Percentiles rank a stretch among this genome's conserved stretches.
phyloP scores from a whole-genome alignment of 2,888 invertebrate genomes.

The Pollenia angustigena region DNA sequence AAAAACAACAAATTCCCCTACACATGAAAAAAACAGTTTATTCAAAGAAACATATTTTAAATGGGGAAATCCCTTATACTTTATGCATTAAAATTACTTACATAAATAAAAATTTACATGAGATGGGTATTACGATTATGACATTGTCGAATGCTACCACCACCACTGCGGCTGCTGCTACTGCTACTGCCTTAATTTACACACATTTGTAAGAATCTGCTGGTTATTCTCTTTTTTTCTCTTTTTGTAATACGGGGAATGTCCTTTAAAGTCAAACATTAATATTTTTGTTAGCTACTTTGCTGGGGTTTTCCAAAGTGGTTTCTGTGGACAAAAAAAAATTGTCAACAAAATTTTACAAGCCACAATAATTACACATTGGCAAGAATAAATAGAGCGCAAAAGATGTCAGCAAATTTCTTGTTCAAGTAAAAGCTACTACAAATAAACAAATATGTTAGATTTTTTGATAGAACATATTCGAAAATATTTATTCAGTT shows the following conservation, averaged over 20 bases:
- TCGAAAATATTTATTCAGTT: neutral
- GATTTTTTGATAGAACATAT: neutral
- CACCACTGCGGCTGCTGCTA: neutral
- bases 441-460: constrained; percentile 22
- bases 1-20: neutral
- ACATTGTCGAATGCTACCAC: neutral
- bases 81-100: constrained; percentile 1
- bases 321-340: neutral
- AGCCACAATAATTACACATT: constrained; percentile 3
- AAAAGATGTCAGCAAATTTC: neutral
- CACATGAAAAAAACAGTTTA: neutral
- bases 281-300: neutral
- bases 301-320: constrained; percentile 11
- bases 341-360: neutral
- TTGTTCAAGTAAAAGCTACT: neutral
- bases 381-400: neutral
- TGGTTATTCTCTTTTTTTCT: neutral
- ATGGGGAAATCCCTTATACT: constrained; percentile 25
- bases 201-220: neutral
- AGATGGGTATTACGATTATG: constrained; percentile 11
- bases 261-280: constrained; percentile 4
- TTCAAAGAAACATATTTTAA: neutral
- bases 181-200: neutral
- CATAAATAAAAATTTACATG: neutral
- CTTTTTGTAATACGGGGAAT: constrained; percentile 2